A percentile compares a stretch with the other conserved stretches of the same genome.
Evolutionary conservation across 2,113 vertebrate species (phyloP).

Genomic region (Philantomba maxwellii): DNA sequence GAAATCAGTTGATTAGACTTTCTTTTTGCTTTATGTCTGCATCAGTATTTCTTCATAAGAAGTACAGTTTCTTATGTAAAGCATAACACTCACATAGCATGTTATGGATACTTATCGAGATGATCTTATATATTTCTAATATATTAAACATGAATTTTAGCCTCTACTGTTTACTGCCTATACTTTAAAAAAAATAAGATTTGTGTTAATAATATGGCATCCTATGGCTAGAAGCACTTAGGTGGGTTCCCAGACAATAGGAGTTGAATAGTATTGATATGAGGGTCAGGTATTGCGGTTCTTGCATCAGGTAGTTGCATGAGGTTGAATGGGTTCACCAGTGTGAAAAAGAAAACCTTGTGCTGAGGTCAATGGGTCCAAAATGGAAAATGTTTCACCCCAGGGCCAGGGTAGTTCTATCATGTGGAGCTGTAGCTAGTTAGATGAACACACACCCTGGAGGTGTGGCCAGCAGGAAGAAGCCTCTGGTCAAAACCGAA

Average conservation of each 20-base stretch:
- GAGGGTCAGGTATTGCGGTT: neutral
- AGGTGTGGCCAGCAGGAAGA: neutral
- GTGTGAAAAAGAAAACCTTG: neutral
- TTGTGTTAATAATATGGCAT: too few relatives aligned
- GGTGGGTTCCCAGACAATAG: fast-evolving
- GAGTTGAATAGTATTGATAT: neutral
- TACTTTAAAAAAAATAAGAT: too few relatives aligned
- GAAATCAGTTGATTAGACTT: neutral
- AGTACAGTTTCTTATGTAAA: neutral
- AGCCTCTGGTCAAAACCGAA: neutral
- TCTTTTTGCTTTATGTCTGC: neutral
- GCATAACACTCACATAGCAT: neutral
- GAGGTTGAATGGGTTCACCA: neutral
- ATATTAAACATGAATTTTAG: neutral
- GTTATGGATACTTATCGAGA: neutral
- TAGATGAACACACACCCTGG: neutral
- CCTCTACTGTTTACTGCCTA: too few relatives aligned
- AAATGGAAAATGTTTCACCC: neutral
- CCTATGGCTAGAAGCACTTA: neutral
- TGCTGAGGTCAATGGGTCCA: neutral
- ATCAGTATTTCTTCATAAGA: neutral
- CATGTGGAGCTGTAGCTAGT: fast-evolving
- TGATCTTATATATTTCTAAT: neutral
- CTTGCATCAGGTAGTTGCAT: fast-evolving
- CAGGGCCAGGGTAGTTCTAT: fast-evolving